A percentile compares a stretch with the other conserved stretches of the same genome.
Evolutionary conservation across 92 coral and sea anemone species (phyloP).

Genomic region (Siderastrea siderea): DNA sequence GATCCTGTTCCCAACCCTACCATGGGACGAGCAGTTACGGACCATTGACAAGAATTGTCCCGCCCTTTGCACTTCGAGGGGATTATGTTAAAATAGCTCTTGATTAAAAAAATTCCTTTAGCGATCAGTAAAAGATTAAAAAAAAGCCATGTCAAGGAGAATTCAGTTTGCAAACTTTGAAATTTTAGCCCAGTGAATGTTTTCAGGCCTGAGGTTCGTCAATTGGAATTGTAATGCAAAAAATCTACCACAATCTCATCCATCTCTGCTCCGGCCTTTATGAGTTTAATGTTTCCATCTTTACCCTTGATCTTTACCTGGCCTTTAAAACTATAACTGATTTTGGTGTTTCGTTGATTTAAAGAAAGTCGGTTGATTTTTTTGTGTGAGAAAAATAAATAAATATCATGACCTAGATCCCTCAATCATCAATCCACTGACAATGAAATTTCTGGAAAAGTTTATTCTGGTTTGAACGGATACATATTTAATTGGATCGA

Average conservation of each 20-base stretch:
- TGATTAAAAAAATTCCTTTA: not conserved
- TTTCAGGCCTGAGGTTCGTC: no score
- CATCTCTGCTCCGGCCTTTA: no score
- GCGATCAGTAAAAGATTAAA: not conserved
- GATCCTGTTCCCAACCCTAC: no score
- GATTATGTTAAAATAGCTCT: slow-evolving; percentile 24
- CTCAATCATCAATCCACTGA: not conserved
- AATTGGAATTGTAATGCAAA: no score
- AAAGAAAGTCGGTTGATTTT: no score
- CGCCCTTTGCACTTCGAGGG: not conserved
- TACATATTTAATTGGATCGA: not conserved
- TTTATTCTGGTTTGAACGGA: not conserved
- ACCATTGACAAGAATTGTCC: not conserved
- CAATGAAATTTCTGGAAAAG: slow-evolving; percentile 18
- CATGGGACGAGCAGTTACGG: not conserved
- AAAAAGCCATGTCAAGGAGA: not conserved
- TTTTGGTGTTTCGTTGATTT: no score
- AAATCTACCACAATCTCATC: no score
- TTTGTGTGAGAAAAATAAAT: no score
- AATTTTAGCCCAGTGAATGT: not conserved
- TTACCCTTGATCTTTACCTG: no score
- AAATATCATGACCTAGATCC: no score
- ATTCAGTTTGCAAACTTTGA: not conserved
- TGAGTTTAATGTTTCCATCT: no score
- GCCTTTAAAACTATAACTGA: no score